Evolutionary conservation across 2,888 invertebrate genomes (phyloP), one percentile per base, ranked within the genome.

Genomic region (Tetragnatha montana): DNA sequence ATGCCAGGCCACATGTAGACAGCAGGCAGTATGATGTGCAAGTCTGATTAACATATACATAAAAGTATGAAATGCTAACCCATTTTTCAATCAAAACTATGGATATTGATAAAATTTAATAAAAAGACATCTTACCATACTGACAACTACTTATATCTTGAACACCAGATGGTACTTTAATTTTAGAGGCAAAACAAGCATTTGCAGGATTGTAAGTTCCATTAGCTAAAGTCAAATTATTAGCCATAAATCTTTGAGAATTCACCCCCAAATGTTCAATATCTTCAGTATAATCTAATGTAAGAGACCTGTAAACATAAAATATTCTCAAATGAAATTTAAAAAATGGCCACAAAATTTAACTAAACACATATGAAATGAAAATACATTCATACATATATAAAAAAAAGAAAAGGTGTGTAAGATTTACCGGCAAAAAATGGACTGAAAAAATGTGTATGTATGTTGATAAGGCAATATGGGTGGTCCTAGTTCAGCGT

Each of bases 131-230:
- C 80, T 60, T 79, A 82, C 91, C 91, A 91, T 89, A 91, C 70
- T 91, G 91, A 51, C 91, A 91, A 73, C 81, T 85, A 69, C 91
- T 91, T 8, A 91, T 91, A 78, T 91, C 91, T 80, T 91, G 91
- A 60, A 79, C 91, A 71, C 91, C 91, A 50, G 89, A 91, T 51
- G 91, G 89, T 12, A 91, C 73, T 70, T 89, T 85, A 81, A 90
- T 90, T 51, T 79, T 75, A 17, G 89, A 85, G 19, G 75, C 83
- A 88, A 89, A 91, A 68, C 91, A 91, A 73, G 81, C 74, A 86
- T 91, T 91, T 47, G 78, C 85, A 49, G 91, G 91, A 79, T 90
- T 91, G 35, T 89, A 35, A 19, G 88, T 84, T 68, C 87, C 85
- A 89, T 91, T 89, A 19, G 91, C 91, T 60, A 91, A 85, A 47